Evolutionary conservation across 2,888 invertebrate genomes (phyloP).

Genomic region (Artemia sinica): DNA sequence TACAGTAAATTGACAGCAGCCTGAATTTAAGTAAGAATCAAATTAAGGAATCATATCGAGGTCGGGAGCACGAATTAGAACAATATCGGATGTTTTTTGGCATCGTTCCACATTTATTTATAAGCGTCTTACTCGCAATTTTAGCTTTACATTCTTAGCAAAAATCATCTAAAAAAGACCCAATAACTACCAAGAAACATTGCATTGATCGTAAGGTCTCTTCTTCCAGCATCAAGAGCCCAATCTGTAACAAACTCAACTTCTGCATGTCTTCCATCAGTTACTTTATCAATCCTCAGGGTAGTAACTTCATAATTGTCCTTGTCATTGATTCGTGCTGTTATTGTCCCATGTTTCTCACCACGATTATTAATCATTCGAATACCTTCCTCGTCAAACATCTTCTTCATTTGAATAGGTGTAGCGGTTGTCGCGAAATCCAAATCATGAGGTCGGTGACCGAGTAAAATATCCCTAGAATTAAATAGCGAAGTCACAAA

Average conservation of each 20-base stretch:
- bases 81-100: too few species aligned
- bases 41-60: too few species aligned
- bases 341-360: slow-evolving; percentile 89
- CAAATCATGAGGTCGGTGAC: slow-evolving; percentile 63
- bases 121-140: background rate
- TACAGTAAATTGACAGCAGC: too few species aligned
- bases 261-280: slow-evolving; percentile 87
- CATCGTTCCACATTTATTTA: too few species aligned
- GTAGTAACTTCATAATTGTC: slow-evolving; percentile 88
- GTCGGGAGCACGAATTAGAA: too few species aligned
- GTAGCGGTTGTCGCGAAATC: slow-evolving; percentile 97
- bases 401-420: slow-evolving; percentile 82
- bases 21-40: too few species aligned
- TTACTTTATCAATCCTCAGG: slow-evolving; percentile 69
- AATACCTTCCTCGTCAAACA: slow-evolving; percentile 65
- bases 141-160: background rate
- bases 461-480: slow-evolving; percentile 56
- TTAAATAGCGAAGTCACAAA: too few species aligned
- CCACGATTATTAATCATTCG: slow-evolving; percentile 82
- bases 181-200: slow-evolving; percentile 62
- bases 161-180: background rate
- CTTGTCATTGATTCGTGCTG: slow-evolving; percentile 78
- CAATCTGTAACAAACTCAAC: slow-evolving; percentile 84
- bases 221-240: slow-evolving; percentile 77
- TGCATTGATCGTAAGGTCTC: slow-evolving; percentile 95